Base-by-base conservation (phyloP, 2,113 vertebrate species). In the Trochalopteron elliotii region DNA sequence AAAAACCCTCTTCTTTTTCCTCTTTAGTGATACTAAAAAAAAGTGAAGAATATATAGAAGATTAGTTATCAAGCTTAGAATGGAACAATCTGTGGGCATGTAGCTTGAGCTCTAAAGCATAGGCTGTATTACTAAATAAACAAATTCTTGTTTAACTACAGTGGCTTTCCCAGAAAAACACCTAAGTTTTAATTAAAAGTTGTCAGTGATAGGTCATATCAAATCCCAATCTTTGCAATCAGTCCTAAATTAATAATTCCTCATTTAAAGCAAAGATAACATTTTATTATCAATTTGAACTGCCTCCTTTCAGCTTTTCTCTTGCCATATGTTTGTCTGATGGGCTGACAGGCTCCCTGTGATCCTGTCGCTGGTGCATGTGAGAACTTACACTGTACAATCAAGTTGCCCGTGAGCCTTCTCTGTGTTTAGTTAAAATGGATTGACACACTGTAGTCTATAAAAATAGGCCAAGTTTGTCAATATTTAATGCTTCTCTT, bases 1-100 rank as follows among this genome's bases (percentile, higher is more conserved):
- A 84, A 71, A 68, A 30, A 7, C 4, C 0, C 0, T 2, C 2
- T 3, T 16, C 3, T 63, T 86, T 69, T 49, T 63, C 17, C 35
- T 81, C 9, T 39, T 74, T 71, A 20, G 21, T 52, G 30, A 89
- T 37, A 35, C 3, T n/a, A 57, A 49, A 61, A 5, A 80, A 31
- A n/a, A 11, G 5, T 28, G 80, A 64, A 40, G 7, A n/a, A n/a
- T n/a, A 39, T 47, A 20, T 6, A 68, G 23, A 90, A 12, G 6
- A 19, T 69, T 47, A 77, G 13, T 77, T 86, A 69, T 72, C 49
- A 57, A 60, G 13, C 2, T 67, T 77, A 64, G 37, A 83, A 44
- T 37, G 22, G 11, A 79, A 65, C 24, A n/a, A 33, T 57, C 7
- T 74, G 10, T 60, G 7, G 4, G 18, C 76, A 68, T 65, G 42